Conservation (phyloP, 2,113 vertebrate genomes). For the Accipiter cooperii region DNA sequence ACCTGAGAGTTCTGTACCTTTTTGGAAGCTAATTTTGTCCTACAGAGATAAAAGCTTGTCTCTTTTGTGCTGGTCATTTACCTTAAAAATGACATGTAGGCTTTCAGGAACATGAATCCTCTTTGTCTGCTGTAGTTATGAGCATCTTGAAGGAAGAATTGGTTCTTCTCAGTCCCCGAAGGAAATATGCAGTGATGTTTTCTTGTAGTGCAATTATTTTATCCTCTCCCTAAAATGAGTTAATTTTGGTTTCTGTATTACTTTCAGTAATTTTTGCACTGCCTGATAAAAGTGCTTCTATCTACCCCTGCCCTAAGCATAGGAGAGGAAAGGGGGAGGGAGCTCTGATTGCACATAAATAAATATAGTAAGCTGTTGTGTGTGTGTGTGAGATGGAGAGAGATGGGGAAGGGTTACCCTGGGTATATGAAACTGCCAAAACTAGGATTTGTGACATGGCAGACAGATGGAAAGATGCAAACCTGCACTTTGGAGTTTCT, state of each 20-base stretch:
- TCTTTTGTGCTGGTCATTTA: neutral
- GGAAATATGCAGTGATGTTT: neutral
- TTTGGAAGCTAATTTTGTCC: neutral
- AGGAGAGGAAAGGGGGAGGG: neutral
- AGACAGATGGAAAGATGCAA: neutral
- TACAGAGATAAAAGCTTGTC: neutral
- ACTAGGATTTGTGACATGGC: neutral
- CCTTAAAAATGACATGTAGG: neutral
- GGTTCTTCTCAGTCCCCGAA: neutral
- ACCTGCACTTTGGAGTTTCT: neutral
- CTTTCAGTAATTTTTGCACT: neutral
- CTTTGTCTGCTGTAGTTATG: neutral
- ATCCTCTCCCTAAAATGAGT: neutral
- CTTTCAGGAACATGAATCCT: neutral
- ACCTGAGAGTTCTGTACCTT: neutral
- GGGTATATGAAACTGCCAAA: neutral
- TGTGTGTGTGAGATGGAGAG: neutral
- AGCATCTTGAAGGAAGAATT: neutral
- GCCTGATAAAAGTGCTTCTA: neutral
- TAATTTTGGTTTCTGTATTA: neutral
- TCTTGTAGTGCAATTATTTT: neutral
- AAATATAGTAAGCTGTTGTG: neutral
- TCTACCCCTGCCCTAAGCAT: neutral
- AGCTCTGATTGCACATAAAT: conserved; percentile 3
- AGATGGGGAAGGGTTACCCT: neutral